Percentiles rank a stretch among this genome's conserved stretches.
These are phyloP conservation scores for Eolophus roseicapilla DNA, from an alignment of 2,113 vertebrate genomes.

Conservation along the genomic window DNA sequence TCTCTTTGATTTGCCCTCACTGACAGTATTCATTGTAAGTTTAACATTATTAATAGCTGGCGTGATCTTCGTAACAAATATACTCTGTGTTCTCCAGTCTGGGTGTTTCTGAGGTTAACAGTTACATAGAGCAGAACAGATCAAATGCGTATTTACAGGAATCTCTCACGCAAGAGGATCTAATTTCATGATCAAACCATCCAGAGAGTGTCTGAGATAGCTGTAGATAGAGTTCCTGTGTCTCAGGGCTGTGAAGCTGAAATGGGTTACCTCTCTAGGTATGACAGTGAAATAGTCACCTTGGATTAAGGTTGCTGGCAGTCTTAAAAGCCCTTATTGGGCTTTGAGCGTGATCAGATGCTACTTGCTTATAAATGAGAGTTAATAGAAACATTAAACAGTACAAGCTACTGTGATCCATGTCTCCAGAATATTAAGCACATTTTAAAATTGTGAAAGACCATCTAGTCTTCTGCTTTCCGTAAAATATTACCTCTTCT, in stretches of 20 bases:
- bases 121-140: background rate
- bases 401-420: background rate
- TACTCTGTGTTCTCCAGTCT: background rate
- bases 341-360: conserved; percentile 43
- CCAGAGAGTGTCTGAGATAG: background rate
- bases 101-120: background rate
- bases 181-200: background rate
- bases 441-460: conserved; percentile 7
- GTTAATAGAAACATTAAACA: conserved; percentile 46
- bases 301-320: conserved; percentile 37
- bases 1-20: conserved; percentile 48
- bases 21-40: conserved; percentile 21
- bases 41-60: conserved; percentile 48
- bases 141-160: background rate
- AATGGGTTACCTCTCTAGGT: background rate
- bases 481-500: background rate
- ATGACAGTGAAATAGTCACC: background rate
- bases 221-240: background rate
- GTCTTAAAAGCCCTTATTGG: conserved; percentile 4
- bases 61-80: conserved; percentile 21
- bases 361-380: conserved; percentile 59
- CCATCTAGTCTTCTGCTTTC: background rate
- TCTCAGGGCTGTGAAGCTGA: background rate
- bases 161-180: background rate
- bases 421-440: conserved; percentile 31